Evolutionary conservation across 2,113 vertebrate species (phyloP).

Genomic region (Polypterus senegalus): DNA sequence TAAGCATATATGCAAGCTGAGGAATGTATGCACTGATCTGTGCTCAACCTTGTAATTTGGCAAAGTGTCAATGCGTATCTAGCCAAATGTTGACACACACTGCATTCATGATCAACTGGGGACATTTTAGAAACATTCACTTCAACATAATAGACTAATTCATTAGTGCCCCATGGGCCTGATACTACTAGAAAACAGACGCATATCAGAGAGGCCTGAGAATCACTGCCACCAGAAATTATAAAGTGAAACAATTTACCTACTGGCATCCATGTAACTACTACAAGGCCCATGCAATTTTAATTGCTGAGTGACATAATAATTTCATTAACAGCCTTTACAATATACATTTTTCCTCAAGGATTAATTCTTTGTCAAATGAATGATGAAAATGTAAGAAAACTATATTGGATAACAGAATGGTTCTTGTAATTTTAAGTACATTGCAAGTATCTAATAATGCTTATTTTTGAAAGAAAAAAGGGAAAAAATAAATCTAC

Average conservation of each 20-base stretch:
- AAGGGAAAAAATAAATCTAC: too few species aligned
- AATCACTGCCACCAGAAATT: neutral
- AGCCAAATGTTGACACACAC: conserved; percentile 66
- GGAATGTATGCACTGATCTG: conserved; percentile 30
- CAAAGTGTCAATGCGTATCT: conserved; percentile 45
- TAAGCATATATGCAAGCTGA: neutral
- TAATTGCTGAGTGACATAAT: too few species aligned
- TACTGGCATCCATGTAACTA: too few species aligned
- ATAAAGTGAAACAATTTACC: neutral
- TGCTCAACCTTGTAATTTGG: conserved; percentile 33
- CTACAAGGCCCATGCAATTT: too few species aligned
- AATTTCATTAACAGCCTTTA: too few species aligned
- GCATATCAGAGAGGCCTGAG: conserved; percentile 18
- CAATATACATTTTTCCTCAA: too few species aligned
- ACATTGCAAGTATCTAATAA: too few species aligned
- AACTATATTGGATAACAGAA: too few species aligned
- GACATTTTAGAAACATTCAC: conserved; percentile 74
- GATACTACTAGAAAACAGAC: conserved; percentile 49
- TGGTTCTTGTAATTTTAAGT: too few species aligned
- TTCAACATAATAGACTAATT: conserved; percentile 83
- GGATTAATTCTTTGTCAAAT: too few species aligned
- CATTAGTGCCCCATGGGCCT: conserved; percentile 82
- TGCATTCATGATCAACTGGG: conserved; percentile 55
- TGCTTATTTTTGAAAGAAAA: too few species aligned
- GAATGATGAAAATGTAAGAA: too few species aligned